Evolutionary conservation across 2,888 invertebrate genomes (phyloP), one percentile per base, ranked within the genome.

Genomic region (Seira musarum): DNA sequence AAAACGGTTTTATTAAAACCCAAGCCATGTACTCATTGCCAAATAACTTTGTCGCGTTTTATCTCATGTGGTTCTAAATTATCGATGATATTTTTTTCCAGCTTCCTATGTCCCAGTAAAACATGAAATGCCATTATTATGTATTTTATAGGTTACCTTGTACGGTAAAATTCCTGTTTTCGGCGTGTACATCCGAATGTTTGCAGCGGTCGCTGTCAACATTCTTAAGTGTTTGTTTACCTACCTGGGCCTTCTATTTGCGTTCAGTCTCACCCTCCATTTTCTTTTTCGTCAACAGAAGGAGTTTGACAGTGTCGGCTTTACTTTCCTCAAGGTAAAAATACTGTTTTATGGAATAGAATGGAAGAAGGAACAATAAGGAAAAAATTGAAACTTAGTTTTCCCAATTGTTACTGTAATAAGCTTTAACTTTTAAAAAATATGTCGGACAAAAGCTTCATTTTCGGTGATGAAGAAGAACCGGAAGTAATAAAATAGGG

Each of bases 91-190:
- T 30, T 57, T n/a, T n/a, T n/a, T n/a, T n/a, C 17, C 57, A 57
- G 57, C 57, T 57, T 57, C 57, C 57, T n/a, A 8, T n/a, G 10
- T 15, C 57, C 5, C 46, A 46, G 46, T 46, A 13, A 46, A 46
- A 46, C 57, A n/a, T 57, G n/a, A n/a, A n/a, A 13, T 40, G 40
- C 13, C 40, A 57, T 57, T 57, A 21, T 63, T 22, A 63, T 22
- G 63, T 24, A 25, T 25, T 57, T 30, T 68, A 25, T 67, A 87
- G 87, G 87, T 87, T n/a, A 87, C 87, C 1, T 72, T 87, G 2
- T 87, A 87, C 61, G 87, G 87, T 15, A 87, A 87, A 82, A 87
- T 87, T 22, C 87, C 87, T 0, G 84, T 87, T 1, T 87, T 87
- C 73, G 87, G 87, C 57, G 87, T 87, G 15, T 85, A 85, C 81